Conservation (phyloP, 2,888 invertebrate genomes). For the Protonemura montana region DNA sequence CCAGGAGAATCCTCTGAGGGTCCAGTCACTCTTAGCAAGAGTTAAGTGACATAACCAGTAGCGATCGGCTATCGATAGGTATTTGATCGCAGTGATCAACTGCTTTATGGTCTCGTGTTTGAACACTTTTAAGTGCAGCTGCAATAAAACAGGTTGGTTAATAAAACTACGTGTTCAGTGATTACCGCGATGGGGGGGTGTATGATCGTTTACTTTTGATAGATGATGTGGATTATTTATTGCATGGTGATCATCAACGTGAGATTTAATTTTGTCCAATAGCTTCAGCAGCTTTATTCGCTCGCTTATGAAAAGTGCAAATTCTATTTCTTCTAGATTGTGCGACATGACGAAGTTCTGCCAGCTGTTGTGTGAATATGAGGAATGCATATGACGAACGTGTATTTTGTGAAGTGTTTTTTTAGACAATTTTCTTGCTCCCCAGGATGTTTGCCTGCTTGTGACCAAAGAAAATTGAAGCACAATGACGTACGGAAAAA, state of each 20-base stretch:
- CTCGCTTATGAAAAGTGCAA: no score
- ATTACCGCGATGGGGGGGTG: background rate
- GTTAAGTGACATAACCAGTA: constrained; percentile 20
- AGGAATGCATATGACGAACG: no score
- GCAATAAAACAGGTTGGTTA: constrained; percentile 16
- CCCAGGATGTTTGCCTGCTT: constrained; percentile 7
- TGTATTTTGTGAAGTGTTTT: background rate
- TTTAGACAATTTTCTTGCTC: background rate
- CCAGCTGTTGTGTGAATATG: background rate
- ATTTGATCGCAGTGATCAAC: background rate
- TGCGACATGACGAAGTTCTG: background rate
- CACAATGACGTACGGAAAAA: background rate
- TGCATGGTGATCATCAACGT: background rate
- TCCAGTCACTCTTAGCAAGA: background rate
- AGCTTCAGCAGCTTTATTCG: no score
- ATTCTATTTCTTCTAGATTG: no score
- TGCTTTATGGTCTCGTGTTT: background rate
- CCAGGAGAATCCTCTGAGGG: background rate
- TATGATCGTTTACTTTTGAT: background rate
- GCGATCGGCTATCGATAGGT: background rate
- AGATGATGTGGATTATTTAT: background rate
- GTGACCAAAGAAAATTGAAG: constrained; percentile 4
- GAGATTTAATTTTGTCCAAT: background rate
- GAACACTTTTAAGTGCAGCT: background rate
- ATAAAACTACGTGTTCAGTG: background rate